These are phyloP conservation scores for Zoanthus solanderi DNA, from an alignment of 92 coral and sea anemone genomes.

Conservation along the genomic window DNA sequence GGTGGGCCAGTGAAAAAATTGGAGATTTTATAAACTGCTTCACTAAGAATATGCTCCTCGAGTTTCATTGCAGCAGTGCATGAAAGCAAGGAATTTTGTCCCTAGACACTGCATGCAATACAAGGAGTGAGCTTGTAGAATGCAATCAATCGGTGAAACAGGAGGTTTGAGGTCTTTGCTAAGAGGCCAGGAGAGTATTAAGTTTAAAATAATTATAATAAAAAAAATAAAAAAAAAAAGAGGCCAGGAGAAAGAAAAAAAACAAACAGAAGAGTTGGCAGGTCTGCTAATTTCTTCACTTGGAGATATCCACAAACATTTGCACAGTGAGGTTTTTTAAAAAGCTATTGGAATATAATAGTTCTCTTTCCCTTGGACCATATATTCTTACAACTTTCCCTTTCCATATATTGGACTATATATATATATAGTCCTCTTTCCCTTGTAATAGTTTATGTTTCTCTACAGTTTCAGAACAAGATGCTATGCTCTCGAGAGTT, in stretches of 20 bases:
- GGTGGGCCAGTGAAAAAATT: background rate
- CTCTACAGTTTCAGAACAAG: constrained; percentile 21
- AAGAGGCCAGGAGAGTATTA: background rate
- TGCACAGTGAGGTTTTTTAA: background rate
- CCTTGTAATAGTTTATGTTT: constrained; percentile 16
- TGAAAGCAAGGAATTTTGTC: background rate
- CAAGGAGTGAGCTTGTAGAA: background rate
- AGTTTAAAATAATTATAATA: no score
- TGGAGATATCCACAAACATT: background rate
- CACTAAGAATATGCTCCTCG: background rate
- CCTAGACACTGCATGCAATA: background rate
- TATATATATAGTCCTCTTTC: background rate
- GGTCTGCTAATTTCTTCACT: background rate
- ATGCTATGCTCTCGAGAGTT: constrained; percentile 13
- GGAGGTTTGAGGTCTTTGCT: background rate
- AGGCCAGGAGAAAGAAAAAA: background rate
- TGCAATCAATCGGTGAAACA: constrained; percentile 8
- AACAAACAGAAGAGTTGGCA: background rate
- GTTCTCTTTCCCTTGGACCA: no score
- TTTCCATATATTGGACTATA: background rate
- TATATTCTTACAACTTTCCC: background rate
- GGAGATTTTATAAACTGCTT: background rate
- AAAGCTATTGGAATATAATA: background rate
- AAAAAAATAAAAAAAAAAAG: background rate
- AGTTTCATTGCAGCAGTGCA: background rate